Percentiles rank a stretch among this genome's conserved stretches.
Evolutionary conservation across 2,113 vertebrate genomes (phyloP).

Genomic region (Cyanoramphus novaezelandiae): DNA sequence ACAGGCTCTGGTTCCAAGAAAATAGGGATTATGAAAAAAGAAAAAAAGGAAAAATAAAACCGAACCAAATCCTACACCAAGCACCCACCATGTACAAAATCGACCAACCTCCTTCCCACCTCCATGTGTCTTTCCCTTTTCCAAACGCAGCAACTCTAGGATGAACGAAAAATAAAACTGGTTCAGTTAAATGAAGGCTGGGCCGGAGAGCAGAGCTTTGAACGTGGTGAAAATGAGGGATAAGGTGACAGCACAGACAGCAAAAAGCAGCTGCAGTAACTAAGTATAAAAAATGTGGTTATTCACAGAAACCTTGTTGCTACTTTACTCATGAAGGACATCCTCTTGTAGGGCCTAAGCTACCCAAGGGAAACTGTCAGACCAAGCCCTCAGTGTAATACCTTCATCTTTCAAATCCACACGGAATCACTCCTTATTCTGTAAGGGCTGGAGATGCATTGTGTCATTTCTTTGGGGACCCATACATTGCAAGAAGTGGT

Average conservation of each 20-base stretch:
- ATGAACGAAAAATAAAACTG: not conserved
- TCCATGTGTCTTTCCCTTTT: not conserved
- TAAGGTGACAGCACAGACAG: not conserved
- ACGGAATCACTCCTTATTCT: not conserved
- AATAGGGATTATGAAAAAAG: not conserved
- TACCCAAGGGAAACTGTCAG: not conserved
- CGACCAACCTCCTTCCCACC: not conserved
- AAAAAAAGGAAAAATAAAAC: not conserved
- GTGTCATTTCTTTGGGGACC: not conserved
- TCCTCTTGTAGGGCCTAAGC: not conserved
- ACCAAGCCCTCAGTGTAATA: accelerated
- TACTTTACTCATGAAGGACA: not conserved
- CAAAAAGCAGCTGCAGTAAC: not conserved
- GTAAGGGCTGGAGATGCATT: not conserved
- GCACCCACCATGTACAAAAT: accelerated
- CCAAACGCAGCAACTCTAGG: not conserved
- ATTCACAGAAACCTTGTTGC: not conserved
- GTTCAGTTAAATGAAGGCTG: not conserved
- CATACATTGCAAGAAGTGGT: not conserved
- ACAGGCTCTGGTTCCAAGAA: not conserved
- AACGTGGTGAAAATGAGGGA: not conserved
- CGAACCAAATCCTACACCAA: not conserved
- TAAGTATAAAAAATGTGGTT: not conserved
- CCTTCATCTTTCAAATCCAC: not conserved
- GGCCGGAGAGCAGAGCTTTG: not conserved